Conservation (phyloP, 2,113 vertebrate species). For the Chaenogobius annularis region DNA sequence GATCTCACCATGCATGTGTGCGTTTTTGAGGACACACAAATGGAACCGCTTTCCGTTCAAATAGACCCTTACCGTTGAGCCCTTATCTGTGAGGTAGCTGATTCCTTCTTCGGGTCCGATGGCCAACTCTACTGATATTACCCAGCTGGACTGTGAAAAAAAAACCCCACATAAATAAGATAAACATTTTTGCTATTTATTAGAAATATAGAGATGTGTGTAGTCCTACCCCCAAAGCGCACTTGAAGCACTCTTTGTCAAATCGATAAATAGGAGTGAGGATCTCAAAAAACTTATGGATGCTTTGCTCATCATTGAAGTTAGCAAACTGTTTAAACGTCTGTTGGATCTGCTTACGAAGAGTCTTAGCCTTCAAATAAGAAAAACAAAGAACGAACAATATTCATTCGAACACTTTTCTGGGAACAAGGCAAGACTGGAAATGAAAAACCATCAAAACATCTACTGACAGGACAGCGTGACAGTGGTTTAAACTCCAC, state of each 20-base stretch:
- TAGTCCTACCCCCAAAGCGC: slow-evolving; percentile 89
- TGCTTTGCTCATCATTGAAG: slow-evolving; percentile 96
- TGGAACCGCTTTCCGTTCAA: neutral
- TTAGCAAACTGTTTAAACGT: slow-evolving; percentile 97
- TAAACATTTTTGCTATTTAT: neutral
- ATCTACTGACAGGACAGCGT: slow-evolving; percentile 22
- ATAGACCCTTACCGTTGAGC: slow-evolving; percentile 87
- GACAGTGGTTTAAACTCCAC: slow-evolving; percentile 43
- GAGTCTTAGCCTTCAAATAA: slow-evolving; percentile 87
- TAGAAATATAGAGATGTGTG: slow-evolving; percentile 1
- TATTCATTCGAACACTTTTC: neutral
- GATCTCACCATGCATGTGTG: neutral
- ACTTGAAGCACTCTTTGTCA: slow-evolving; percentile 99
- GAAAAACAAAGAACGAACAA: neutral
- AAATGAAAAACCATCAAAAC: neutral
- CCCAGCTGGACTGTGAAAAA: slow-evolving; percentile 90
- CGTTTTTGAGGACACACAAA: neutral
- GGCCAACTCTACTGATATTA: slow-evolving; percentile 95
- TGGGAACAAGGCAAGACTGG: slow-evolving; percentile 4
- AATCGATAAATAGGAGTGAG: slow-evolving; percentile 93
- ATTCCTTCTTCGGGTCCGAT: slow-evolving; percentile 98
- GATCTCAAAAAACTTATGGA: slow-evolving; percentile 98
- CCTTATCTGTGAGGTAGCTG: slow-evolving; percentile 99
- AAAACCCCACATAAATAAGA: slow-evolving; percentile 7
- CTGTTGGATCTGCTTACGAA: slow-evolving; percentile 96